Evolutionary conservation across 35 echinoderm and acorn worm species (phyloP).

Genomic region (Lytechinus pictus): DNA sequence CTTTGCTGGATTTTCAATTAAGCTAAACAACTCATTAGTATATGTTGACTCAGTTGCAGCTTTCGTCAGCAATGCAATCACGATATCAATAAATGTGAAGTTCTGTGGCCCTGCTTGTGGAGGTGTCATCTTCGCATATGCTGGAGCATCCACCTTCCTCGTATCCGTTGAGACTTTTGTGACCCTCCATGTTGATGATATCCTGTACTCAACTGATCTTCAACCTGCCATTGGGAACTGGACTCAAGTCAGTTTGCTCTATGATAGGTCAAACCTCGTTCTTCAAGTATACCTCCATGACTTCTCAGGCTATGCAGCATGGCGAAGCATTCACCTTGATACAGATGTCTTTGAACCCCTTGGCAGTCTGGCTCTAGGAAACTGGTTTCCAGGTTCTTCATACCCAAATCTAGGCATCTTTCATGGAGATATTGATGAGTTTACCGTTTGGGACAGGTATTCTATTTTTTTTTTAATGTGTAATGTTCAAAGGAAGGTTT

Average conservation of each 20-base stretch:
- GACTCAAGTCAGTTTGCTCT: conserved; percentile 75
- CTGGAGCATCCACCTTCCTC: conserved; percentile 63
- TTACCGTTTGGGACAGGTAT: conserved; percentile 87
- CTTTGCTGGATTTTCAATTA: conserved; percentile 65
- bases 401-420: conserved; percentile 62
- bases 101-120: conserved; percentile 63
- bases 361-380: conserved; percentile 71
- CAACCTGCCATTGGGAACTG: conserved; percentile 54
- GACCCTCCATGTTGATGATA: conserved; percentile 65
- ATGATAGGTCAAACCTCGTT: conserved; percentile 36
- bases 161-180: conserved; percentile 52
- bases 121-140: conserved; percentile 80
- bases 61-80: conserved; percentile 35
- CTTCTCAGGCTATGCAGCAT: conserved; percentile 47
- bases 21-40: conserved; percentile 55
- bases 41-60: conserved; percentile 45
- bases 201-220: conserved; percentile 68
- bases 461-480: too few relatives aligned
- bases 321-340: conserved; percentile 54
- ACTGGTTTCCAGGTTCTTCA: conserved; percentile 66
- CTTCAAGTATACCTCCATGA: conserved; percentile 79
- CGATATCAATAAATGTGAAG: conserved; percentile 70
- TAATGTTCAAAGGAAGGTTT: too few relatives aligned
- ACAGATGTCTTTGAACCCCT: conserved; percentile 60
- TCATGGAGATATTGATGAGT: conserved; percentile 78